Evolutionary conservation across 2,888 invertebrate species (phyloP), one percentile per base, ranked within the genome.

Genomic region (Gastracanthus pulcherrimus): DNA sequence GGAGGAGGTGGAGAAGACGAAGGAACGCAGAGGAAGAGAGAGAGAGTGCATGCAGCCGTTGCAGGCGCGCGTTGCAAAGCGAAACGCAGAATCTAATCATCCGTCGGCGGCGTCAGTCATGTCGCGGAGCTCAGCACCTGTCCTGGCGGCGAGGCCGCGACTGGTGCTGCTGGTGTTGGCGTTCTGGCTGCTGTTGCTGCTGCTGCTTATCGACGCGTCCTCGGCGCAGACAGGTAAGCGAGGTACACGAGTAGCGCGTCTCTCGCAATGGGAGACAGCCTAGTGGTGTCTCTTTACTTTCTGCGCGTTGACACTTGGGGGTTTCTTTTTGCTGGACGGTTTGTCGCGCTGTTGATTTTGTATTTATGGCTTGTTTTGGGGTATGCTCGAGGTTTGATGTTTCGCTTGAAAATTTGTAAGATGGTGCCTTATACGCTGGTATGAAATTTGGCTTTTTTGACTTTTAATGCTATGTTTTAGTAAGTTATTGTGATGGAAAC

Each of bases 21-120:
- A 9, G 7, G 36, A 19, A 45, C n/a, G 19, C 4, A 13, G 34
- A 34, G 19, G 19, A 9, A 19, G 19, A 19, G 34, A 34, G 36
- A 19, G n/a, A 34, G 62, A 19, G 19, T 11, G 62, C 9, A 19
- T 23, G n/a, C 36, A 9, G 45, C 3, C 76, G 67, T 67, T 66
- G n/a, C 67, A 66, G 41, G 16, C 38, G 26, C 41, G n/a, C n/a
- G n/a, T n/a, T n/a, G 23, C 29, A n/a, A 5, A 23, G 29, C 31
- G 31, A 72, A 71, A 71, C n/a, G n/a, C 76, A 79, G 79, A 76
- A 80, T 80, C 69, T 80, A 79, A 80, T 79, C 66, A 76, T 67
- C 62, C 67, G 60, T 76, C 76, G 45, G 26, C 48, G 76, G 60
- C 31, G 60, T 72, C 70, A 80, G 79, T 72, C 78, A 82, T 82